Percentiles rank a stretch among this genome's conserved stretches.
Conservation (phyloP, 1,140 invertebrate genomes). For the Melanaphis sacchari region DNA sequence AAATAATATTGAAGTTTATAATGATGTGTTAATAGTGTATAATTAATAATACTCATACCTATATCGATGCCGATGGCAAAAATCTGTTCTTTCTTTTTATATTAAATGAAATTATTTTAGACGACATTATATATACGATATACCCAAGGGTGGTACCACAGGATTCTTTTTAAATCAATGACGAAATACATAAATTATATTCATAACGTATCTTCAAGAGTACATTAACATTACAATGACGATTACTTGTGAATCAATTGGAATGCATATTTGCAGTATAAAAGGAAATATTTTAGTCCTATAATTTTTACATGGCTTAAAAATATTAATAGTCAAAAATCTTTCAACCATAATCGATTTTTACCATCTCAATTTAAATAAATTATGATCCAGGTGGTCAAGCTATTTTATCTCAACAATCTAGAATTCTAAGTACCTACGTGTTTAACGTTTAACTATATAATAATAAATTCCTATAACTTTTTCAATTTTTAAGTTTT, state of each 20-base stretch:
- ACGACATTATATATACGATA: background rate
- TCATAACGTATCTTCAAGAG: background rate
- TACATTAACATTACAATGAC: background rate
- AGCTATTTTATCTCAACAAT: background rate
- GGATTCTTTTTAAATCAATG: background rate
- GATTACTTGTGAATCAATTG: background rate
- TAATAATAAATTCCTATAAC: background rate
- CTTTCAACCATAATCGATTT: background rate
- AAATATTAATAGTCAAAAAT: conserved; percentile 8
- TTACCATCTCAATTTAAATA: background rate
- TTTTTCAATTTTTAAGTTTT: background rate
- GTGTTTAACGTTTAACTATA: background rate
- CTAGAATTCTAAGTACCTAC: background rate
- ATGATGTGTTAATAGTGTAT: background rate
- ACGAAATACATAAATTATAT: background rate
- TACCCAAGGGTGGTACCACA: background rate
- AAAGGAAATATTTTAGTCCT: background rate
- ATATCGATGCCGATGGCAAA: background rate
- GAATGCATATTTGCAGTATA: background rate
- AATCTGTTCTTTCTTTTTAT: background rate
- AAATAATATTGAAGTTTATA: background rate
- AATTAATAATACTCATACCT: background rate
- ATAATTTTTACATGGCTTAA: background rate
- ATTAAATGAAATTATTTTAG: background rate
- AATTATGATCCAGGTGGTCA: background rate